Evolutionary conservation across 1,140 invertebrate species (phyloP).

Genomic region (Aethina tumida): DNA sequence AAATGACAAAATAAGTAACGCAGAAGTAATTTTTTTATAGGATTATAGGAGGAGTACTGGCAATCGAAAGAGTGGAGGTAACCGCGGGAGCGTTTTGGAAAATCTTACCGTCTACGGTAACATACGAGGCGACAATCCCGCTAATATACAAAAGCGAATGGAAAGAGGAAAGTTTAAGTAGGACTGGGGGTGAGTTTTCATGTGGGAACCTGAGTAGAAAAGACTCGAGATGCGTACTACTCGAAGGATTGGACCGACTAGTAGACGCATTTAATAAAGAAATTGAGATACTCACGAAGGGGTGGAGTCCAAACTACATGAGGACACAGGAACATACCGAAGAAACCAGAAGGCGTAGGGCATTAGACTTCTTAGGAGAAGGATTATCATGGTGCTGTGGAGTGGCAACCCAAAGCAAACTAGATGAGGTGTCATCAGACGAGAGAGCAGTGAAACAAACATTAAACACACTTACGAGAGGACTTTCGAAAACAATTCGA

Average conservation of each 20-base stretch:
- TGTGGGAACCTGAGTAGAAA: too few relatives aligned
- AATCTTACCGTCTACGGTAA: constrained; percentile 3
- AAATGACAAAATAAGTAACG: too few relatives aligned
- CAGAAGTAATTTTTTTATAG: too few relatives aligned
- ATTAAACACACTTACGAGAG: not conserved
- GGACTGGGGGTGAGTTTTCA: not conserved
- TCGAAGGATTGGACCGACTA: too few relatives aligned
- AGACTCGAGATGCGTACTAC: too few relatives aligned
- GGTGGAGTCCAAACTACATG: constrained; percentile 3
- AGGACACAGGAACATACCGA: too few relatives aligned
- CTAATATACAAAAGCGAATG: constrained; percentile 5
- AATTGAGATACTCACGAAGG: constrained; percentile 1
- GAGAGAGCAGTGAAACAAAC: not conserved
- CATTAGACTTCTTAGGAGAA: constrained; percentile 9
- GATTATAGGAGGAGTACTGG: too few relatives aligned
- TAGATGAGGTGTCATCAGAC: constrained; percentile 4
- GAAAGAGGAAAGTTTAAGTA: too few relatives aligned
- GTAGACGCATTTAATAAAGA: constrained; percentile 1
- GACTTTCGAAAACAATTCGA: constrained; percentile 1
- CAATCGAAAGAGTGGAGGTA: constrained; percentile 5
- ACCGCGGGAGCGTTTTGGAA: constrained; percentile 12
- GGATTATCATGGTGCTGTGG: constrained; percentile 9
- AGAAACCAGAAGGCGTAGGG: too few relatives aligned
- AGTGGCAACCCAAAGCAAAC: constrained; percentile 8
- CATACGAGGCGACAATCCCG: constrained; percentile 12